Base-by-base conservation (phyloP, 2,113 vertebrate genomes). In the Hypomesus transpacificus region DNA sequence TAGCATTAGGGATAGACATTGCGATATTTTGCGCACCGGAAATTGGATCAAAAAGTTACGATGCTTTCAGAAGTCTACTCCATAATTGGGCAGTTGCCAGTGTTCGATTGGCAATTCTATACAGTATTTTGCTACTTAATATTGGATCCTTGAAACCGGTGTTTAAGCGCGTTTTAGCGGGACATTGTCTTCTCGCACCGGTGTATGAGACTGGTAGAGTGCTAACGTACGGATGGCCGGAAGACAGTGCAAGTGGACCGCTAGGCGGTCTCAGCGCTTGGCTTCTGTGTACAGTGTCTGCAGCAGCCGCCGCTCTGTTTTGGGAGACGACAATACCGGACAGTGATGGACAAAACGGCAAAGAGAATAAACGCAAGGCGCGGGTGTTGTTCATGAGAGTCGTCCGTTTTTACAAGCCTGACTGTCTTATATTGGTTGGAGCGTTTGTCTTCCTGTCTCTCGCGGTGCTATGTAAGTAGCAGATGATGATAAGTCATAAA, bases 381-480 rank as follows among this genome's bases (percentile, higher is more conserved):
- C 73, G 83, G 2, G 86, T 71, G 28, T 77, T 92, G 8, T 52
- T 93, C 3, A 0, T 88, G 73, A 89, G 87, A 34, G 88, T 94
- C 20, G 0, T 95, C 1, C 20, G 2, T 0, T 26, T 92, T 18
- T 89, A 1, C 20, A 70, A 11, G 17, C 84, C 87, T 0, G 84
- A 94, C 16, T 82, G 69, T 21, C 14, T 17, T 0, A 22, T 88
- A 3, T 1, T 95, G 1, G 0, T 78, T 0, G 85, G 79, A 0
- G 93, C 91, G 0, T 80, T 92, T 9, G 0, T 87, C 14, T 93
- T 92, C 82, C 81, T 95, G 52, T 16, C 73, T 0, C 17, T 92
- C 67, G 92, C 93, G 3, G 89, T 90, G 0, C 6, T 90, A 13
- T 89, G 93, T 95, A 67, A 93, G 93, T 90, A 62, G 46, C 2